Evolutionary conservation across 2,888 invertebrate genomes (phyloP).

Genomic region (Pherbina coryleti): DNA sequence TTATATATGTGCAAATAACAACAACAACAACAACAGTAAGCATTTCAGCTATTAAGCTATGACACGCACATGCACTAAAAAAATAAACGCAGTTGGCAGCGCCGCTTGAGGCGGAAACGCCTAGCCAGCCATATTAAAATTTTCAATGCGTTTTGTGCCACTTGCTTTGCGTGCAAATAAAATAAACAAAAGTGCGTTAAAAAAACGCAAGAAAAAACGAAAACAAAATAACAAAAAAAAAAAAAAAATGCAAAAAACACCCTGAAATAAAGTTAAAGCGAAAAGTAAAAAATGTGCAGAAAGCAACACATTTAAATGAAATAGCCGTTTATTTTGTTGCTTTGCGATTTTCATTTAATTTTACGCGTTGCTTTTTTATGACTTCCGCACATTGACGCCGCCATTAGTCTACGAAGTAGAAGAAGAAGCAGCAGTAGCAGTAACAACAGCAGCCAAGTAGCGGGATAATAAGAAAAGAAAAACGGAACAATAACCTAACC

Average conservation of each 20-base stretch:
- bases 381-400: conserved; percentile 13
- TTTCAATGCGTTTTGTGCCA: neutral
- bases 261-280: too few species aligned
- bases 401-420: too few species aligned
- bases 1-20: too few species aligned
- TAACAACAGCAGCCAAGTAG: neutral
- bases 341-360: conserved; percentile 19
- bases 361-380: conserved; percentile 13
- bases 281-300: too few species aligned
- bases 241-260: too few species aligned
- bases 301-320: too few species aligned
- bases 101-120: neutral
- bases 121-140: neutral
- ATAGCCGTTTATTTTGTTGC: neutral
- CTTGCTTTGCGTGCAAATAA: conserved; percentile 3
- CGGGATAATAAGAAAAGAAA: neutral
- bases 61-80: neutral
- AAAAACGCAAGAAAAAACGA: neutral
- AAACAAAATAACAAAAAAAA: too few species aligned
- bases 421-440: too few species aligned
- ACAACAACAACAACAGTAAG: neutral
- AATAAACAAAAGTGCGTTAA: conserved; percentile 5
- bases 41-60: neutral
- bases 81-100: neutral
- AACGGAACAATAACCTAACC: neutral